Evolutionary conservation across 2,888 invertebrate species (phyloP).

Genomic region (Tolmerus cingulatus): DNA sequence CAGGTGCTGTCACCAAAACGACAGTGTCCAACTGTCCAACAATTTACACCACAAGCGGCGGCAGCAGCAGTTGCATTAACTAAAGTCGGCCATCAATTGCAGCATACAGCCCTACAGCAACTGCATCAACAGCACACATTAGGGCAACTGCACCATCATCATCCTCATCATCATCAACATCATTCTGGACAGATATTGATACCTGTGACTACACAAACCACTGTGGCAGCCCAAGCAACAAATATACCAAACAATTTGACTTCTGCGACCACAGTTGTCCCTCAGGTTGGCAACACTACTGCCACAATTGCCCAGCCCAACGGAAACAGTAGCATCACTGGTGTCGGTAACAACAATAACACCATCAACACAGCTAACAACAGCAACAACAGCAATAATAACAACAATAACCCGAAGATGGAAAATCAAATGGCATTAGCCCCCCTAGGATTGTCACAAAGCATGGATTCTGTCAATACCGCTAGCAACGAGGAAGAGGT

Average conservation of each 20-base stretch:
- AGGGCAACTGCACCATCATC: conserved; percentile 48
- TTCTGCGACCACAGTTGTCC: conserved; percentile 57
- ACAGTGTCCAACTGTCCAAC: conserved; percentile 63
- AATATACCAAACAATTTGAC: conserved; percentile 57
- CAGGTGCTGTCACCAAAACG: conserved; percentile 65
- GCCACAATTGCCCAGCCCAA: conserved; percentile 48
- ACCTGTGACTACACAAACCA: conserved; percentile 52
- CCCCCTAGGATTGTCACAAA: conserved; percentile 87
- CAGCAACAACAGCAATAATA: conserved; percentile 52
- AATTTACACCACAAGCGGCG: conserved; percentile 60
- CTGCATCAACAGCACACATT: conserved; percentile 53
- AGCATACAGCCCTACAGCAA: conserved; percentile 49
- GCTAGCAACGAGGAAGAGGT: conserved; percentile 98
- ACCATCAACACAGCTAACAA: background rate
- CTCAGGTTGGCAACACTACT: conserved; percentile 27
- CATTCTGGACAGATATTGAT: conserved; percentile 50
- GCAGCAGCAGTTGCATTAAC: conserved; percentile 62
- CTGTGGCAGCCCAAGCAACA: conserved; percentile 55
- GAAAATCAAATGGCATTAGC: conserved; percentile 69
- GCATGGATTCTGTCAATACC: conserved; percentile 97
- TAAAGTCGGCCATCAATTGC: conserved; percentile 50
- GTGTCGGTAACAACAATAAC: background rate
- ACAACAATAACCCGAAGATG: conserved; percentile 58
- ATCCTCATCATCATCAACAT: conserved; percentile 33
- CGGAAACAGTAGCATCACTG: conserved; percentile 52